These are phyloP conservation scores for Centropristis striata DNA, from an alignment of 2,113 vertebrate species.

Conservation along the genomic window DNA sequence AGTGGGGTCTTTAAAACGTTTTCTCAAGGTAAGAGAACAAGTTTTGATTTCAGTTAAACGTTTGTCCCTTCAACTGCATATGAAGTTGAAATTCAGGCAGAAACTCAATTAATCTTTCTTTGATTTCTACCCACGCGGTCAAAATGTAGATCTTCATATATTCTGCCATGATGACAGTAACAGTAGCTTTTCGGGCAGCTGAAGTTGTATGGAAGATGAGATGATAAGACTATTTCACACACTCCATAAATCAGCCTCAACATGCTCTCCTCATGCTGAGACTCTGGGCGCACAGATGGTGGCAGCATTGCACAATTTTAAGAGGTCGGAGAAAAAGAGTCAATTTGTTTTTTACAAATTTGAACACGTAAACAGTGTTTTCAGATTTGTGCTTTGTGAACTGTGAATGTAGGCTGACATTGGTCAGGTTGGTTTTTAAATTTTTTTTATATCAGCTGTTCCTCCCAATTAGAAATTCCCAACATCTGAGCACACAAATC, in stretches of 20 bases:
- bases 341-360: not conserved
- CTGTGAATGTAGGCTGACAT: not conserved
- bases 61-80: no score
- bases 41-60: no score
- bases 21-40: no score
- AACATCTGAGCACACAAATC: not conserved
- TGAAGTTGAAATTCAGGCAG: not conserved
- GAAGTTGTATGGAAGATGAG: not conserved
- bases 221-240: not conserved
- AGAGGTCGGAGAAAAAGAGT: not conserved
- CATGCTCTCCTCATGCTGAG: not conserved
- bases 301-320: not conserved
- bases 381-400: not conserved
- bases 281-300: not conserved
- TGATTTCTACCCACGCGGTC: not conserved
- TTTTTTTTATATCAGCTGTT: not conserved
- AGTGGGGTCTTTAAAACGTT: no score
- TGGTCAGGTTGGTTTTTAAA: not conserved
- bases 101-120: not conserved
- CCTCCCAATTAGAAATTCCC: not conserved
- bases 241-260: not conserved
- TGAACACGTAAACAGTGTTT: not conserved
- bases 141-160: not conserved
- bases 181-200: not conserved
- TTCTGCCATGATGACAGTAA: no score